Percentiles rank a stretch among this genome's conserved stretches.
Evolutionary conservation across 1,140 invertebrate species (phyloP).

Genomic region (Pogonomyrmex californicus): DNA sequence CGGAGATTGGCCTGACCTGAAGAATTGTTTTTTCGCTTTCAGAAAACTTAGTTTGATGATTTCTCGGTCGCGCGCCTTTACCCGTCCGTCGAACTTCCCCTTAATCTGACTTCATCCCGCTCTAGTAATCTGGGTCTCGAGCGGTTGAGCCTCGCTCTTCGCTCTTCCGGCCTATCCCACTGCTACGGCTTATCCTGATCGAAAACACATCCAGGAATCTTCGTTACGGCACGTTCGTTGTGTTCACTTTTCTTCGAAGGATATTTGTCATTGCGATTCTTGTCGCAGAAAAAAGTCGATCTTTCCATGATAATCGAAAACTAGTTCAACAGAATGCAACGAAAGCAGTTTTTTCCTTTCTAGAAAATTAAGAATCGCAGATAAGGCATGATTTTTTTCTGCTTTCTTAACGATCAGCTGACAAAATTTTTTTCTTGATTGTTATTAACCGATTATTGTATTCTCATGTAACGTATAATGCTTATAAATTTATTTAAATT

Average conservation of each 20-base stretch:
- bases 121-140: conserved; percentile 21
- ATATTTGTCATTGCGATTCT: conserved; percentile 12
- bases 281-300: background rate
- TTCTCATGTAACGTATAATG: background rate
- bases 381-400: background rate
- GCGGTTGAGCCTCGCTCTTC: background rate
- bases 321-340: background rate
- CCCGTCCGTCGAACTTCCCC: background rate
- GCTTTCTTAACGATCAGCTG: background rate
- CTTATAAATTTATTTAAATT: background rate
- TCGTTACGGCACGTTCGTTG: background rate
- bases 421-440: background rate
- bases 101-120: conserved; percentile 24
- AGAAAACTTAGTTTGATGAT: conserved; percentile 22
- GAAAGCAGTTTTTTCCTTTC: conserved; percentile 21
- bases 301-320: conserved; percentile 13
- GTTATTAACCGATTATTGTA: conserved; percentile 20
- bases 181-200: background rate
- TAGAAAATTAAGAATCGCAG: background rate
- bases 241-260: conserved; percentile 14
- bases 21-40: conserved; percentile 43
- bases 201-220: conserved; percentile 12
- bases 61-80: conserved; percentile 10
- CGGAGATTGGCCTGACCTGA: background rate
- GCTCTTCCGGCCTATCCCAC: background rate